Percentiles rank a stretch among this genome's conserved stretches.
phyloP scores from a whole-genome alignment of 1,140 invertebrate species.

The Elysia chlorotica region DNA sequence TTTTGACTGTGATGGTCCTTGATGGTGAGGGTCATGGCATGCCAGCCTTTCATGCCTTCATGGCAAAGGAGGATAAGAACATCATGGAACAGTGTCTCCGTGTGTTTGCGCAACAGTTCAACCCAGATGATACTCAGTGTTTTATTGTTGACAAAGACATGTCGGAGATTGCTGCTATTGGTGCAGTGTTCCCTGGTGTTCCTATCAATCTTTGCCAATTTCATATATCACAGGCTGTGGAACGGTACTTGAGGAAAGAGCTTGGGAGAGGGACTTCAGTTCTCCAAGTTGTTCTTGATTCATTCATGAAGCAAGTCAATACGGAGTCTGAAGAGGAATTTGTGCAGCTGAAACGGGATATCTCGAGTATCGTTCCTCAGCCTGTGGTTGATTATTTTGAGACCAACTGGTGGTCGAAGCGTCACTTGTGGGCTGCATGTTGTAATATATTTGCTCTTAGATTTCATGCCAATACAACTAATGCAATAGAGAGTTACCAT shows the following conservation, averaged over 20 bases:
- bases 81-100: not conserved
- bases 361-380: not conserved
- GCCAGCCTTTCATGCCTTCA: not conserved
- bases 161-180: not conserved
- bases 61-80: not conserved
- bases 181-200: not conserved
- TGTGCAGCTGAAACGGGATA: not conserved
- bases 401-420: not conserved
- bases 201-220: not conserved
- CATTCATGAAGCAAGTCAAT: not conserved
- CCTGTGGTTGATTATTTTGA: not conserved
- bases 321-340: not conserved
- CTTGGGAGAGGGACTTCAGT: not conserved
- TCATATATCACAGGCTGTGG: conserved; percentile 1
- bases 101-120: conserved; percentile 1
- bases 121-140: not conserved
- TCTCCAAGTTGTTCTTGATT: not conserved
- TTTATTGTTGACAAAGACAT: conserved; percentile 2
- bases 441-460: not conserved
- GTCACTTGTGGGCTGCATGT: not conserved
- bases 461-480: not conserved
- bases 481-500: not conserved
- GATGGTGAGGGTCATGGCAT: conserved; percentile 2
- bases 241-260: not conserved
- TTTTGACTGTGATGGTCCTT: not conserved